These are phyloP conservation scores for Synanthedon myopaeformis DNA, from an alignment of 2,888 invertebrate genomes.

Conservation along the genomic window DNA sequence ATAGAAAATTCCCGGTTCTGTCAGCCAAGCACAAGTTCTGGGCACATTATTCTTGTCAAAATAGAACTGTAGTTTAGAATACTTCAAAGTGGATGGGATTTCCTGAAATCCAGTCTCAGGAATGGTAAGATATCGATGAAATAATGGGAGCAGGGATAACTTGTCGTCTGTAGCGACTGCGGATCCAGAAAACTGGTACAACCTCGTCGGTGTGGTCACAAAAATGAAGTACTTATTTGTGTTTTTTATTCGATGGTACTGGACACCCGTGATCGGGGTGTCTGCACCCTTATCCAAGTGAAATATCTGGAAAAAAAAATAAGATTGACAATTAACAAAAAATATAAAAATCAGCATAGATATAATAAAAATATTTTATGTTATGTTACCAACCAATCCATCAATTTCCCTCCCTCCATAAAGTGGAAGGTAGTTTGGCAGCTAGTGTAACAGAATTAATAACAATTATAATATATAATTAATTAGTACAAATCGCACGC, in stretches of 20 bases:
- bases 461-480: too few species aligned
- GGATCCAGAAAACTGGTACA: slow-evolving; percentile 90
- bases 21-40: slow-evolving; percentile 88
- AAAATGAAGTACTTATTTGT: slow-evolving; percentile 84
- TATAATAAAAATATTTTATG: slow-evolving; percentile 2
- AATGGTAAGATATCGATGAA: slow-evolving; percentile 79
- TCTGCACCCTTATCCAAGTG: slow-evolving; percentile 84
- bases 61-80: slow-evolving; percentile 84
- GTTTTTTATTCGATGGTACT: slow-evolving; percentile 80
- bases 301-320: slow-evolving; percentile 75
- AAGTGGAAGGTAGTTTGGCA: slow-evolving; percentile 80
- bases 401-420: slow-evolving; percentile 81
- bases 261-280: slow-evolving; percentile 88
- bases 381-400: slow-evolving; percentile 73
- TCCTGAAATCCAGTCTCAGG: slow-evolving; percentile 80
- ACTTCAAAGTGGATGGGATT: slow-evolving; percentile 77
- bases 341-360: neutral
- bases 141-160: slow-evolving; percentile 82
- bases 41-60: slow-evolving; percentile 77
- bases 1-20: slow-evolving; percentile 84
- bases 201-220: slow-evolving; percentile 83
- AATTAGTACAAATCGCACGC: too few species aligned
- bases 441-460: slow-evolving; percentile 60
- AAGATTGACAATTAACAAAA: neutral
- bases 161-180: slow-evolving; percentile 79